Conservation (phyloP, 2,888 invertebrate species). For the Helobdella robusta region DNA sequence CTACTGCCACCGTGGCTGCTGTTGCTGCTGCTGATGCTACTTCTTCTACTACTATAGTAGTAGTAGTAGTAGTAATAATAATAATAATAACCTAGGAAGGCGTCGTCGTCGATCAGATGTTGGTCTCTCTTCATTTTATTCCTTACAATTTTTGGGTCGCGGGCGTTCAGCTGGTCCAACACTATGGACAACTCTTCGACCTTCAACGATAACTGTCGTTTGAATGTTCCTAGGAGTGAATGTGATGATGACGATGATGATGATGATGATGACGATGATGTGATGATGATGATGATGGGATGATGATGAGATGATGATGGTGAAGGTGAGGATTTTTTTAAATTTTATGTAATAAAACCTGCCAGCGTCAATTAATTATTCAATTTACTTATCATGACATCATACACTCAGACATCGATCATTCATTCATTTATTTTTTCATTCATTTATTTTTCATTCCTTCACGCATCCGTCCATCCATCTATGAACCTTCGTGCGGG, state of each 20-base stretch:
- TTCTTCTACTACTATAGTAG: background rate
- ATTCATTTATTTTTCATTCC: too few species aligned
- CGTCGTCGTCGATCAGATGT: background rate
- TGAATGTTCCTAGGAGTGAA: background rate
- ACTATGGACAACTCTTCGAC: constrained; percentile 21
- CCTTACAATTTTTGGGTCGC: background rate
- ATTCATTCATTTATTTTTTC: too few species aligned
- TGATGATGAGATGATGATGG: background rate
- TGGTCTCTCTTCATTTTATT: background rate
- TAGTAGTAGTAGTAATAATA: background rate
- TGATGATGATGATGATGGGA: background rate
- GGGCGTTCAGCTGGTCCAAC: constrained; percentile 14
- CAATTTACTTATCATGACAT: too few species aligned
- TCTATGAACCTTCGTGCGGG: constrained; percentile 9
- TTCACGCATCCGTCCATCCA: too few species aligned
- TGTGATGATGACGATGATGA: background rate
- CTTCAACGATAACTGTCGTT: constrained; percentile 13
- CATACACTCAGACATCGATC: too few species aligned
- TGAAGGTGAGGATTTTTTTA: background rate
- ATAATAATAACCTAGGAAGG: background rate
- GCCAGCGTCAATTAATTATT: too few species aligned
- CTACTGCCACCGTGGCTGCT: background rate
- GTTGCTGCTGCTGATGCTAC: background rate
- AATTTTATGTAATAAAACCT: too few species aligned
- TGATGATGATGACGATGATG: background rate